Conservation (phyloP, 1,140 invertebrate species). For the Sogatella furcifera region DNA sequence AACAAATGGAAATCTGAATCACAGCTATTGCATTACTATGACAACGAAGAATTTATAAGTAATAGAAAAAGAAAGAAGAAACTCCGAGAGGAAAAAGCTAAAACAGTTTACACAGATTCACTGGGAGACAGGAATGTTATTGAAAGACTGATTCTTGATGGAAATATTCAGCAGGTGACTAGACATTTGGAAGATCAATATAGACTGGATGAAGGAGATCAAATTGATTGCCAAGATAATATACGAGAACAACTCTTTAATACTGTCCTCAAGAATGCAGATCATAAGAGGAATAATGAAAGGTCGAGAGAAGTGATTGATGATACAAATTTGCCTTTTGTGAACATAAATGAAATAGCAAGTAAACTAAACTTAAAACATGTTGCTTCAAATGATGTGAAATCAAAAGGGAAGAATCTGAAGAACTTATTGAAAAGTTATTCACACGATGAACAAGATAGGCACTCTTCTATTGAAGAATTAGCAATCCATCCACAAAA, state of each 20-base stretch:
- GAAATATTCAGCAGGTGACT: neutral
- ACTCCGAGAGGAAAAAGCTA: neutral
- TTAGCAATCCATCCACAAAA: too few species aligned
- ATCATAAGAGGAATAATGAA: conserved; percentile 13
- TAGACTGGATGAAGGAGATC: conserved; percentile 36
- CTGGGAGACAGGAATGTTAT: conserved; percentile 35
- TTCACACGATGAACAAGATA: too few species aligned
- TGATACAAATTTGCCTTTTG: neutral
- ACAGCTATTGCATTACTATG: neutral
- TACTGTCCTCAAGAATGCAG: conserved; percentile 11
- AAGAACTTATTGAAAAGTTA: too few species aligned
- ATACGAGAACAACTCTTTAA: conserved; percentile 23
- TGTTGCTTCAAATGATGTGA: too few species aligned
- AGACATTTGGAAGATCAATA: conserved; percentile 25
- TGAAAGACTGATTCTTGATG: conserved; percentile 11
- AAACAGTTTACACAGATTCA: too few species aligned
- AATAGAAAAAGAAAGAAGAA: neutral
- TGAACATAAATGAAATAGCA: neutral
- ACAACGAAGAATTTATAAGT: neutral
- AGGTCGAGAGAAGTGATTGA: conserved; percentile 28
- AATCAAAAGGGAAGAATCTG: too few species aligned
- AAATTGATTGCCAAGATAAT: conserved; percentile 27
- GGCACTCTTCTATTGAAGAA: too few species aligned
- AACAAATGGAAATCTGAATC: conserved; percentile 8
- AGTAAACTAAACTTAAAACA: too few species aligned